Evolutionary conservation across 1,140 invertebrate genomes (phyloP), one percentile per base, ranked within the genome.

Genomic region (Hyles euphorbiae): DNA sequence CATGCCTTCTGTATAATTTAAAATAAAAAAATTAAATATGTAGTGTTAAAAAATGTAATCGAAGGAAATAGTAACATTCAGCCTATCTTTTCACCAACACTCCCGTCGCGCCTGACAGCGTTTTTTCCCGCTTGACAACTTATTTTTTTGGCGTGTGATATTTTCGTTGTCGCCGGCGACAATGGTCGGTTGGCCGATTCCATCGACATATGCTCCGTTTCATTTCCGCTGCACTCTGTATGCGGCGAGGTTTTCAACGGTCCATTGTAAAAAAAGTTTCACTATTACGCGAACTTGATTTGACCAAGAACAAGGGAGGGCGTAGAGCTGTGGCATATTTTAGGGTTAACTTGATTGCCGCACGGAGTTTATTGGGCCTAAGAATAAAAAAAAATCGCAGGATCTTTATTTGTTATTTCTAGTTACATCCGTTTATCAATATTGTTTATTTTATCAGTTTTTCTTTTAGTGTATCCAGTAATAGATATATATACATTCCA

Each of bases 271-370:
- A 81, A 81, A 85, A 82, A 80, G 74, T 87, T 75, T 78, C 80
- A 87, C 83, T 87, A 87, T 87, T 87, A 79, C 79, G 73, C 78
- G 75, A 82, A 85, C 79, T 83, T 85, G 77, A 85, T 85, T 83
- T 83, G 72, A 70, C 76, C 72, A 70, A 60, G 72, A 68, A 76
- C 66, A 78, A 58, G 5, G 56, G 53, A 53, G 60, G 9, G 6
- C n/a, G 11, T 74, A 33, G 71, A 76, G 63, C 49, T 34, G 34
- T 32, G 6, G 9, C 4, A 12, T 9, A 0, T 48, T n/a, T n/a
- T 48, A 10, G n/a, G 22, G 22, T 22, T 22, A 1, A 22, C 22
- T 1, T 22, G 2, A 22, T 22, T 22, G 22, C 22, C 2, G 22
- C 22, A 22, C 22, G 2, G 2, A 22, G 22, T 2, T 2, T 22